Evolutionary conservation across 1,140 invertebrate genomes (phyloP).

Genomic region (Mya arenaria): DNA sequence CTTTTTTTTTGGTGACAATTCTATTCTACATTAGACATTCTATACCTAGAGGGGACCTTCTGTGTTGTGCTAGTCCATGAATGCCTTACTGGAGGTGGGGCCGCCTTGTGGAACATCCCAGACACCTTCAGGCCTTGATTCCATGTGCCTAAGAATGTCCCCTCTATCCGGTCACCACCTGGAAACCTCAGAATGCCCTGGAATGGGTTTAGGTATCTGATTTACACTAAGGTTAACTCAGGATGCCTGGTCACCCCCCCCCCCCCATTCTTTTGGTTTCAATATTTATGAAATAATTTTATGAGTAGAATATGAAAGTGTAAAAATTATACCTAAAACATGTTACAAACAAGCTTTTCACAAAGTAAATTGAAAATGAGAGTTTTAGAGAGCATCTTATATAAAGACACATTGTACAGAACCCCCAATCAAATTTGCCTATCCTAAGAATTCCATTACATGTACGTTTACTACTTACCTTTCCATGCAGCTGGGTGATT

Average conservation of each 20-base stretch:
- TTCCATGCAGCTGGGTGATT: slow-evolving; percentile 89
- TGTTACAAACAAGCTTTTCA: background rate
- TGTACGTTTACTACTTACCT: slow-evolving; percentile 81
- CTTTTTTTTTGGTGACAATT: background rate
- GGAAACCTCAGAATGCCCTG: slow-evolving; percentile 88
- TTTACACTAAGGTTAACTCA: no score
- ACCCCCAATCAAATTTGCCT: background rate
- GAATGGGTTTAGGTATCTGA: no score
- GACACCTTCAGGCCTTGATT: slow-evolving; percentile 91
- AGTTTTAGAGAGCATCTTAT: background rate
- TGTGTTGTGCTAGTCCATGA: slow-evolving; percentile 17
- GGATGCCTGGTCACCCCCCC: no score
- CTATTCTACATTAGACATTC: background rate
- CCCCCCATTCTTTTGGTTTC: no score
- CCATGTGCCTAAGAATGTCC: slow-evolving; percentile 88
- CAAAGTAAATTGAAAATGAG: background rate
- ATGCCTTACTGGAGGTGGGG: slow-evolving; percentile 6
- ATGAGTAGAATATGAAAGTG: background rate
- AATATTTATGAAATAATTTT: no score
- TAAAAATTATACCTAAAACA: background rate
- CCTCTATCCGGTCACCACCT: slow-evolving; percentile 89
- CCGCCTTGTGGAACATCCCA: slow-evolving; percentile 84
- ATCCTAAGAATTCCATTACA: background rate
- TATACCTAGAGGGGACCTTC: slow-evolving; percentile 58
- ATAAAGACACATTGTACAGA: background rate